phyloP scores from a whole-genome alignment of 2,113 vertebrate species.

The Oncorhynchus mykiss region DNA sequence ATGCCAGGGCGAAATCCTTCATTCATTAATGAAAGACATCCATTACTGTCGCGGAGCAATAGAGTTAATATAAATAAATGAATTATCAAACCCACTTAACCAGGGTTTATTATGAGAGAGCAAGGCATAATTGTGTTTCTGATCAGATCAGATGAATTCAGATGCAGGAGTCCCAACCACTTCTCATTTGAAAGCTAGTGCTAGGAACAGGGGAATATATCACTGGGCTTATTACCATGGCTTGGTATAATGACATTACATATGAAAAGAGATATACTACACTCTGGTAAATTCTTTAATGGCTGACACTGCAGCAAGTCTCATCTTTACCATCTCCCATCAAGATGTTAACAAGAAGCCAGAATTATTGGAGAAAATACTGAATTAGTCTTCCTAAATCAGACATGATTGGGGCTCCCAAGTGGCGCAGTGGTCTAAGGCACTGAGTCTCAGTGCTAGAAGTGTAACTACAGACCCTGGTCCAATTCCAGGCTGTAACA shows the following conservation, averaged over 20 bases:
- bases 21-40: conserved; percentile 72
- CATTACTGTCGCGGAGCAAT: conserved; percentile 66
- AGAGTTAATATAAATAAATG: conserved; percentile 76
- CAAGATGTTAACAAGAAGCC: not conserved
- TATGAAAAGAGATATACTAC: conserved; percentile 58
- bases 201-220: conserved; percentile 31
- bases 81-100: conserved; percentile 74
- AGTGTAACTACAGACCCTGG: too few relatives aligned
- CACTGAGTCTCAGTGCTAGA: too few relatives aligned
- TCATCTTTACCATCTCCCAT: conserved; percentile 24
- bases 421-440: too few relatives aligned
- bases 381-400: too few relatives aligned
- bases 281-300: conserved; percentile 41
- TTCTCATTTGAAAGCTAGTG: conserved; percentile 45
- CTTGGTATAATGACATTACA: conserved; percentile 58
- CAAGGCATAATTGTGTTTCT: conserved; percentile 73
- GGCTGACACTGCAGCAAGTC: conserved; percentile 42
- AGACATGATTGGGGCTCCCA: too few relatives aligned
- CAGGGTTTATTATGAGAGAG: conserved; percentile 72
- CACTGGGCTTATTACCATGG: conserved; percentile 57
- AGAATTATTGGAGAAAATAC: not conserved
- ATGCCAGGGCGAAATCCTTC: conserved; percentile 42
- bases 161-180: conserved; percentile 41
- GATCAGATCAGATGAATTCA: conserved; percentile 71
- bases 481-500: too few relatives aligned